Evolutionary conservation across 2,113 vertebrate species (phyloP).

Genomic region (Hoplias malabaricus): DNA sequence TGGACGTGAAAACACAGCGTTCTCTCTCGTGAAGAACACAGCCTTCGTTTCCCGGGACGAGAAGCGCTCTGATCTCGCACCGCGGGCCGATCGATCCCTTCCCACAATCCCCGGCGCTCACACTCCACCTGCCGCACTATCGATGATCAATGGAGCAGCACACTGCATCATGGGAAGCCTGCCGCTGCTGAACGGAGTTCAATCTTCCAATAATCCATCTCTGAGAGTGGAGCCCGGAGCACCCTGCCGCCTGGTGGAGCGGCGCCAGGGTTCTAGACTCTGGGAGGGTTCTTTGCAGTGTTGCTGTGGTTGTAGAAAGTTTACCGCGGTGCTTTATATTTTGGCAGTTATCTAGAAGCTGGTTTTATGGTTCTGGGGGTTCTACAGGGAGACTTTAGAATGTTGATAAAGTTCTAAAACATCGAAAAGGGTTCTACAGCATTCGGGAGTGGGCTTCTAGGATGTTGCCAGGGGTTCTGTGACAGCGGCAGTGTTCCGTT

Average conservation of each 20-base stretch:
- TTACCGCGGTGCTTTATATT: not conserved
- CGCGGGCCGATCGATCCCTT: constrained; percentile 71
- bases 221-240: constrained; percentile 6
- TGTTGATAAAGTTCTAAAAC: not conserved
- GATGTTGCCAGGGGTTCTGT: not conserved
- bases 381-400: not conserved
- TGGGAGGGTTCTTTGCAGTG: not conserved
- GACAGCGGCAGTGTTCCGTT: not conserved
- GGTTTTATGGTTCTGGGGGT: too few relatives aligned
- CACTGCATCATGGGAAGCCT: constrained; percentile 47
- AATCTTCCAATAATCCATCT: constrained; percentile 38
- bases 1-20: not conserved
- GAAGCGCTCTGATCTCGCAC: constrained; percentile 56
- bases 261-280: not conserved
- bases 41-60: constrained; percentile 9
- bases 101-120: constrained; percentile 75
- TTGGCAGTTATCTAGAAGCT: too few relatives aligned
- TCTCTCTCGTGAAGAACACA: not conserved
- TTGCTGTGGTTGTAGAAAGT: not conserved
- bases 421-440: too few relatives aligned
- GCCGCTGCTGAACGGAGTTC: constrained; percentile 29
- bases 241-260: not conserved
- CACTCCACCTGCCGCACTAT: constrained; percentile 74
- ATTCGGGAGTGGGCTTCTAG: too few relatives aligned
- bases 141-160: constrained; percentile 70